Percentiles rank a stretch among this genome's conserved stretches.
These are phyloP conservation scores for Gallinago paraguaiae DNA, from an alignment of 2,113 vertebrate species.

Conservation along the genomic window DNA sequence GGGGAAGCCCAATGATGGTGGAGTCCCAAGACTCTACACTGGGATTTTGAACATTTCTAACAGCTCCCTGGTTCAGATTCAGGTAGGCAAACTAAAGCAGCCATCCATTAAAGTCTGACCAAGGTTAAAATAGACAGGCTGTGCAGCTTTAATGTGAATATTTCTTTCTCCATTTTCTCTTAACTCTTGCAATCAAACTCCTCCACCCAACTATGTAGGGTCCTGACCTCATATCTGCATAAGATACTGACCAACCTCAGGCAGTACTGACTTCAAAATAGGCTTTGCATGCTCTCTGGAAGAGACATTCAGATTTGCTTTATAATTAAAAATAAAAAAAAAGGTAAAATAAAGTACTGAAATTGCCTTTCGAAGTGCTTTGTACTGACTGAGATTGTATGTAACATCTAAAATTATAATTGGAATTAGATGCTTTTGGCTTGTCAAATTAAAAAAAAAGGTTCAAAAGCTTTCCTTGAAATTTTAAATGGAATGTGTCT, in stretches of 20 bases:
- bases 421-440: neutral
- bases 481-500: neutral
- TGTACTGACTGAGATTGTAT: neutral
- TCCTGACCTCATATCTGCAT: neutral
- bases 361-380: neutral
- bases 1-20: neutral
- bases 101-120: neutral
- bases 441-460: neutral
- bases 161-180: neutral
- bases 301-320: neutral
- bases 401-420: neutral
- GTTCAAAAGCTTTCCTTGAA: neutral
- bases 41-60: neutral
- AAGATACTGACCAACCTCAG: neutral
- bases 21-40: neutral
- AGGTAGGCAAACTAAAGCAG: neutral
- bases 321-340: neutral
- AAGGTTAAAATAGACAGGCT: neutral
- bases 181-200: neutral
- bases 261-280: neutral
- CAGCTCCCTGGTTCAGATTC: neutral
- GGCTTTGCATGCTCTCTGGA: neutral
- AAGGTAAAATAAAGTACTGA: neutral
- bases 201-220: neutral
- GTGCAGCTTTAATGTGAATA: neutral